Conservation (phyloP, 1,140 invertebrate genomes). For the Anagrus nilaparvatae region DNA sequence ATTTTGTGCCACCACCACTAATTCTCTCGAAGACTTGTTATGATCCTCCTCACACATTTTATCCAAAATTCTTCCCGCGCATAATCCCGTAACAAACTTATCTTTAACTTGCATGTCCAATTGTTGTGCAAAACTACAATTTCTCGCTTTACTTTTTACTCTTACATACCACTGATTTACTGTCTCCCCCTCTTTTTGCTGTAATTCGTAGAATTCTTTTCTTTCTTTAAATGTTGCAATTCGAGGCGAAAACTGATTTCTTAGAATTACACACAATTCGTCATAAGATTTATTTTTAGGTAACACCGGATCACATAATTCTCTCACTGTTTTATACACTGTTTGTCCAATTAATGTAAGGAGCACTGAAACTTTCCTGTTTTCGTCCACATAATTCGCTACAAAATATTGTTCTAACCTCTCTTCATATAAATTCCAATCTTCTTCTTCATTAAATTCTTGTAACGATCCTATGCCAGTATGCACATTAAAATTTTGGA, state of each 20-base stretch:
- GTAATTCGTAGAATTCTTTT: conserved; percentile 17
- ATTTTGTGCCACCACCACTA: no score
- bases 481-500: conserved; percentile 4
- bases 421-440: conserved; percentile 17
- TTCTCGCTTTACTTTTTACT: no score
- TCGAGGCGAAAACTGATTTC: no score
- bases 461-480: conserved; percentile 5
- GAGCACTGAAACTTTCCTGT: conserved; percentile 15
- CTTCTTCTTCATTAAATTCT: conserved; percentile 9
- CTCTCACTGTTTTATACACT: conserved; percentile 14
- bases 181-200: conserved; percentile 6
- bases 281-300: no score
- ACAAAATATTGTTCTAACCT: conserved; percentile 19
- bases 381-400: conserved; percentile 13
- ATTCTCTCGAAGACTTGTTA: no score
- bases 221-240: no score
- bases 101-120: no score
- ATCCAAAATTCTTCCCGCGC: conserved; percentile 10
- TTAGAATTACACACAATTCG: no score
- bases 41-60: no score
- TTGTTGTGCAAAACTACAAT: no score
- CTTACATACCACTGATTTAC: no score
- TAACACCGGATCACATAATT: no score
- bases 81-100: conserved; percentile 11
- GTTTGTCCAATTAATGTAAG: conserved; percentile 14